Base-by-base conservation (phyloP, 2,888 invertebrate species). In the Boloria euphrosyne region DNA sequence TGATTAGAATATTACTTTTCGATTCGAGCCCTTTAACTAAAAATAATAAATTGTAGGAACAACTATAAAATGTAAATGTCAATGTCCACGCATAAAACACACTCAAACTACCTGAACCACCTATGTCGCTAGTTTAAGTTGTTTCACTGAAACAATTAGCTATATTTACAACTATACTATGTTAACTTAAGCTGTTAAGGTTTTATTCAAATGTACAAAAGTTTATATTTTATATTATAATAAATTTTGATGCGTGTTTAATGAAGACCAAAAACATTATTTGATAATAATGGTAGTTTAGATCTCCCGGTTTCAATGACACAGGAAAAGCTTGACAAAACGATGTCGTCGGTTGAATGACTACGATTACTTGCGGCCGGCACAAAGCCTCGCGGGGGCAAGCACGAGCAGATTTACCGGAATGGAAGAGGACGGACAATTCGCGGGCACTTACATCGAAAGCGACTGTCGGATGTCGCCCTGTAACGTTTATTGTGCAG, bases 241-340 rank as follows among this genome's bases (percentile, higher is more conserved):
- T 55, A 18, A 14, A 13, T 44, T 7, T 0, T 22, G 7, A 7
- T 31, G 31, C 4, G 44, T 18, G 17, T 43, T 16, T 43, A 16
- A 17, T 22, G 46, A 47, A 46, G 14, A 27, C n/a, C n/a, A 27
- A 57, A 27, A 27, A 22, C 5, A 4, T 13, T 10, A 22, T 38
- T 7, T 38, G 27, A n/a, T 5, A n/a, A 44, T 2, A n/a, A 44
- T 4, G n/a, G n/a, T 57, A 18, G 18, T 53, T 47, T 22, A 59
- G 50, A 31, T n/a, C 31, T 22, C 18, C 52, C 58, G 31, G 58
- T 52, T 44, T 57, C 61, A 62, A 66, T 53, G 47, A 46, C 22
- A 43, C 46, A 62, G 66, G 66, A 66, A 62, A 52, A 49, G 58
- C 43, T 57, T 66, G 66, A 66, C 66, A 62, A 66, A 66, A 57